Evolutionary conservation across 2,113 vertebrate genomes (phyloP).

Genomic region (Dicentrarchus labrax): DNA sequence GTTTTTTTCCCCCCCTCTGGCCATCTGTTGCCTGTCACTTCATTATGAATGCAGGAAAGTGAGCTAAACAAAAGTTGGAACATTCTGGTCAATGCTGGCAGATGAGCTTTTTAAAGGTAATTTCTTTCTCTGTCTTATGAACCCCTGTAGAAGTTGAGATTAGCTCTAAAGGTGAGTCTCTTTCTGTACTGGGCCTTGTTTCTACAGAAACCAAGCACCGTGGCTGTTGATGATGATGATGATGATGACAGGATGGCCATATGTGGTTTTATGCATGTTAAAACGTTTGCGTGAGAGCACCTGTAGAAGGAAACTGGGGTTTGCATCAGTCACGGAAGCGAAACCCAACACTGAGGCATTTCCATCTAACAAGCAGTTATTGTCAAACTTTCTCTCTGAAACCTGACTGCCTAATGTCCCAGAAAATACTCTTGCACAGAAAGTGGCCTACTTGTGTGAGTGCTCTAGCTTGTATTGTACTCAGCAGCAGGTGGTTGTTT

Average conservation of each 20-base stretch:
- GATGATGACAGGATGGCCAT: conserved; percentile 16
- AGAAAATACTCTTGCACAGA: conserved; percentile 36
- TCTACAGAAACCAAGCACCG: neutral
- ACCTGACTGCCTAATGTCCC: conserved; percentile 31
- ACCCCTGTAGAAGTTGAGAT: conserved; percentile 26
- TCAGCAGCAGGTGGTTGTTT: conserved; percentile 19
- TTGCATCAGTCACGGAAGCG: neutral
- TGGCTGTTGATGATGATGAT: neutral
- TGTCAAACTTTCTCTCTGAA: conserved; percentile 27
- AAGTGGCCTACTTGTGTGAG: conserved; percentile 27
- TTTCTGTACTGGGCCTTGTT: neutral
- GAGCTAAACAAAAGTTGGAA: conserved; percentile 33
- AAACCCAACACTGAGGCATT: conserved; percentile 21
- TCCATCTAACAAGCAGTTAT: conserved; percentile 8
- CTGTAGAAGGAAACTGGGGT: conserved; percentile 31
- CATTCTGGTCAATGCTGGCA: neutral
- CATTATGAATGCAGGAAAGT: conserved; percentile 29
- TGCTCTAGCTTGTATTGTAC: conserved; percentile 1
- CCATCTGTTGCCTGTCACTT: conserved; percentile 33
- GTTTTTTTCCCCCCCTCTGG: neutral
- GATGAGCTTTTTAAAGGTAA: conserved; percentile 45
- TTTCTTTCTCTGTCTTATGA: conserved; percentile 21
- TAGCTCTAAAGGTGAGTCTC: neutral
- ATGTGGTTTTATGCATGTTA: neutral
- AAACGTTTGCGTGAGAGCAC: neutral